Conservation (phyloP, 1,140 invertebrate species). For the Pogonomyrmex californicus region DNA sequence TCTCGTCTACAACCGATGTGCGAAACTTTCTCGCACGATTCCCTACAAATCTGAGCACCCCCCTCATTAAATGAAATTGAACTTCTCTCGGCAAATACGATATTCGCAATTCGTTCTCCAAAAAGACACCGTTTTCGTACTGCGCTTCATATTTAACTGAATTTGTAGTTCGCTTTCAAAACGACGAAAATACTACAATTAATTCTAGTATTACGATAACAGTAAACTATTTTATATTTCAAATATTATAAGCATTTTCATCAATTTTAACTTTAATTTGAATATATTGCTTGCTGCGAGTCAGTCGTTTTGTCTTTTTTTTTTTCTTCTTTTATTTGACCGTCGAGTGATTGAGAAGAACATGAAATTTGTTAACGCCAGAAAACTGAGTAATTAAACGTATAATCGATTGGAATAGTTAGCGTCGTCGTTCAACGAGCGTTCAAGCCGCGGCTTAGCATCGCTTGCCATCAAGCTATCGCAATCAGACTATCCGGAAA, state of each 20-base stretch:
- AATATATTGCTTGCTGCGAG: neutral
- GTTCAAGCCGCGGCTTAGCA: constrained; percentile 7
- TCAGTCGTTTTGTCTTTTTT: no score
- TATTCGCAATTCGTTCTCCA: constrained; percentile 7
- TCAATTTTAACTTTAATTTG: neutral
- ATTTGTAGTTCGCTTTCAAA: constrained; percentile 25
- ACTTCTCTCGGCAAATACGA: constrained; percentile 29
- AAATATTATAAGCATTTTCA: neutral
- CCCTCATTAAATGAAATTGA: constrained; percentile 68
- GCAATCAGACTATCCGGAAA: constrained; percentile 69
- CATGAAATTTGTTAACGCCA: neutral
- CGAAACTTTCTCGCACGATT: constrained; percentile 58
- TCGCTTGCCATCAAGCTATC: constrained; percentile 52
- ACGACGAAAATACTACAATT: neutral
- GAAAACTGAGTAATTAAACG: neutral
- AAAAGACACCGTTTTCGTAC: constrained; percentile 16
- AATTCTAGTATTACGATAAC: neutral
- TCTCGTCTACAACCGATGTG: constrained; percentile 38
- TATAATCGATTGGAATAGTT: neutral
- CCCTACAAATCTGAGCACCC: constrained; percentile 71
- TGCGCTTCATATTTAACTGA: constrained; percentile 10
- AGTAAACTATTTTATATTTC: neutral
- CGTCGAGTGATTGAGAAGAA: neutral
- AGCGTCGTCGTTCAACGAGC: constrained; percentile 17
- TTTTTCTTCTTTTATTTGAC: neutral